A percentile compares a stretch with the other conserved stretches of the same genome.
Conservation (phyloP, 2,113 vertebrate genomes). For the Piaya cayana region DNA sequence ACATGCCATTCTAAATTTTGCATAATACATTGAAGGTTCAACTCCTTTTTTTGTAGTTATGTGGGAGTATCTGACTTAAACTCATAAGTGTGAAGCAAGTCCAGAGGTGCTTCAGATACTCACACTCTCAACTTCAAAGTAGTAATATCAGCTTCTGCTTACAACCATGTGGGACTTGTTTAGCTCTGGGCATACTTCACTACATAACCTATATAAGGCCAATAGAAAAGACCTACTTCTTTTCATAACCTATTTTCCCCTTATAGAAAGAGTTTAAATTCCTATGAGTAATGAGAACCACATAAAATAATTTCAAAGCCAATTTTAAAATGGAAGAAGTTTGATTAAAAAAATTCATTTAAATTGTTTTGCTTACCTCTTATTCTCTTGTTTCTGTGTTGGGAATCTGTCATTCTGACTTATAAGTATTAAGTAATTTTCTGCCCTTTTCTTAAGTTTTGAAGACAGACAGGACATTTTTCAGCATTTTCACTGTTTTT, state of each 20-base stretch:
- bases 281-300: neutral
- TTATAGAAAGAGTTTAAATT: neutral
- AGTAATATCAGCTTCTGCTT: conserved; percentile 31
- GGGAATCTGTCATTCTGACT: neutral
- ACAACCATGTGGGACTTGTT: conserved; percentile 8
- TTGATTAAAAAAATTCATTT: neutral
- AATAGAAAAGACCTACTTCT: conserved; percentile 20
- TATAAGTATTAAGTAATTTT: neutral
- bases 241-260: conserved; percentile 46
- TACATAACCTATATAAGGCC: conserved; percentile 44
- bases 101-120: conserved; percentile 48
- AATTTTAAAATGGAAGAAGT: neutral
- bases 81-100: neutral
- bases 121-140: conserved; percentile 52
- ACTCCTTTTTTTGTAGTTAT: neutral
- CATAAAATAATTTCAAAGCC: conserved; percentile 10
- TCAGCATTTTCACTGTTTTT: neutral
- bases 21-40: neutral
- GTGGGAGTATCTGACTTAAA: conserved; percentile 33
- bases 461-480: neutral
- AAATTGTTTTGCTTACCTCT: neutral
- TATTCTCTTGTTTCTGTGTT: neutral
- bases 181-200: conserved; percentile 50
- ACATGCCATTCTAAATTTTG: neutral
- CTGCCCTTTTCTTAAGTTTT: neutral